phyloP scores from a whole-genome alignment of 2,888 invertebrate genomes.

The Heliothis peltigera region DNA sequence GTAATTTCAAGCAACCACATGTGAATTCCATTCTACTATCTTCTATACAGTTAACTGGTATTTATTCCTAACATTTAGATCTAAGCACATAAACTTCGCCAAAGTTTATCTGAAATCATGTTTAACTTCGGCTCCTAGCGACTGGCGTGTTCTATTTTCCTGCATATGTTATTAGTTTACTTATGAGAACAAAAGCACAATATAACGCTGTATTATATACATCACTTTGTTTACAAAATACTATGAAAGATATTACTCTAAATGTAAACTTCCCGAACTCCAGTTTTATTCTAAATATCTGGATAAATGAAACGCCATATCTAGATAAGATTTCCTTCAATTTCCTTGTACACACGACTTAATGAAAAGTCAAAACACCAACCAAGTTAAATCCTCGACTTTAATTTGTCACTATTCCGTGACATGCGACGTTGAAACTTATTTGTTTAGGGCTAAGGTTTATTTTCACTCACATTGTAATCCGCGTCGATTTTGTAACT shows the following conservation, averaged over 20 bases:
- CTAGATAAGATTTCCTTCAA: constrained; percentile 12
- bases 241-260: constrained; percentile 25
- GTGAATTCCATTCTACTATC: not conserved
- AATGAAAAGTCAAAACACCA: constrained; percentile 71
- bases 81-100: not conserved
- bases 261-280: constrained; percentile 16
- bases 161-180: constrained; percentile 7
- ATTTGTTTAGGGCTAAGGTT: constrained; percentile 51
- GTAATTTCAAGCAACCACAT: not conserved
- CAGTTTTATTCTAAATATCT: constrained; percentile 9
- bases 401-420: constrained; percentile 65
- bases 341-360: constrained; percentile 44
- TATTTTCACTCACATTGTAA: constrained; percentile 53
- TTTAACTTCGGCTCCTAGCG: not conserved
- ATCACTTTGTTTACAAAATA: constrained; percentile 31
- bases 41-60: not conserved
- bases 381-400: constrained; percentile 69
- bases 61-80: not conserved
- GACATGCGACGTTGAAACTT: constrained; percentile 61
- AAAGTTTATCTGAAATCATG: not conserved
- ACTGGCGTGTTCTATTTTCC: not conserved
- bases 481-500: constrained; percentile 65
- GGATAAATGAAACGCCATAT: constrained; percentile 22
- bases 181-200: constrained; percentile 7
- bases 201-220: not conserved